Conservation (phyloP, 2,888 invertebrate genomes). For the Eupithecia insigniata region DNA sequence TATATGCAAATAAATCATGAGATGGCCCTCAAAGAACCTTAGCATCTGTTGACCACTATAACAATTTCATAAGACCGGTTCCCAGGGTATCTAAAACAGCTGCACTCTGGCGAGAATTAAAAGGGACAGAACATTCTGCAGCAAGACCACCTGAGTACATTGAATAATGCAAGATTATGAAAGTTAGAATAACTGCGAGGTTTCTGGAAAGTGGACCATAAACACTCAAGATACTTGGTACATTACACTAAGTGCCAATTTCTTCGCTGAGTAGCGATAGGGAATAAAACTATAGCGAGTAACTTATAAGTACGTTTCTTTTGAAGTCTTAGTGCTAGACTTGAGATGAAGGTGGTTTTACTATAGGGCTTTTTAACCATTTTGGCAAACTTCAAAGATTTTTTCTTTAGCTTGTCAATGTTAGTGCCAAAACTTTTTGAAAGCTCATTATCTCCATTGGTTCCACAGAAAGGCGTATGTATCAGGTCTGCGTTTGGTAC, state of each 20-base stretch:
- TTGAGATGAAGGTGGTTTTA: background rate
- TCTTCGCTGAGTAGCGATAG: background rate
- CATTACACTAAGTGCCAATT: conserved; percentile 11
- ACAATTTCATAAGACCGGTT: conserved; percentile 42
- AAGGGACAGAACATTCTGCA: conserved; percentile 73
- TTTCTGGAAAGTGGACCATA: conserved; percentile 35
- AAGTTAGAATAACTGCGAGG: conserved; percentile 42
- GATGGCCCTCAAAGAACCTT: background rate
- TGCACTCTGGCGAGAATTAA: conserved; percentile 62
- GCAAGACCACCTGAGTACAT: conserved; percentile 70
- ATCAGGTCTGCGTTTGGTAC: too few species aligned
- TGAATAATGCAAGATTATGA: conserved; percentile 53
- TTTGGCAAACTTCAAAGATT: too few species aligned
- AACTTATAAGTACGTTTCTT: background rate
- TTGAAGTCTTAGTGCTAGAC: background rate
- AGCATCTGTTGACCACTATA: background rate
- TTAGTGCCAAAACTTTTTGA: too few species aligned
- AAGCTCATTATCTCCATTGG: too few species aligned
- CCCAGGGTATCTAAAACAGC: conserved; percentile 49
- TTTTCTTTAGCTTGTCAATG: too few species aligned
- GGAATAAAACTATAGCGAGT: background rate
- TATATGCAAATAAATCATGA: background rate
- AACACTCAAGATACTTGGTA: conserved; percentile 21
- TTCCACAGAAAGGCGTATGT: too few species aligned
- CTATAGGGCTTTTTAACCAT: background rate